Percentiles rank a stretch among this genome's conserved stretches.
phyloP scores from a whole-genome alignment of 1,140 invertebrate genomes.

The Lordiphosa mommai region DNA sequence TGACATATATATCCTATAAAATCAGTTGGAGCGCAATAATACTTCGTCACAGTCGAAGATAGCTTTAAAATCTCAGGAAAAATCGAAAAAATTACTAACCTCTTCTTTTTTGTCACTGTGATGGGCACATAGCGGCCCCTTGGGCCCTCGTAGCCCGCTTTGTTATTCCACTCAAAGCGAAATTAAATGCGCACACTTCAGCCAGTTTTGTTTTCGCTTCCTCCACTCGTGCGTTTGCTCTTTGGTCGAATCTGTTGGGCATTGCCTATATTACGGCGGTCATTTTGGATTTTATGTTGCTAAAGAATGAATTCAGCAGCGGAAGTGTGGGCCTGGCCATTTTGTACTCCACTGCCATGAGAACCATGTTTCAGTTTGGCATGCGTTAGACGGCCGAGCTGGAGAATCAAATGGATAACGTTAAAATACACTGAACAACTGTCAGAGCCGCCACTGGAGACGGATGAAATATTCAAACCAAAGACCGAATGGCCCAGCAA shows the following conservation, averaged over 20 bases:
- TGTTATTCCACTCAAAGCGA: no score
- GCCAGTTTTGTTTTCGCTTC: constrained; percentile 87
- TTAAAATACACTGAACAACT: constrained; percentile 87
- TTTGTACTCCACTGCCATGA: constrained; percentile 88
- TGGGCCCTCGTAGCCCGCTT: no score
- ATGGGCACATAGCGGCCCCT: no score
- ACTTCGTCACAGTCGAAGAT: no score
- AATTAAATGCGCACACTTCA: constrained; percentile 87
- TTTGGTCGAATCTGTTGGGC: constrained; percentile 85
- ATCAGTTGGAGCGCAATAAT: no score
- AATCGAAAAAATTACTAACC: no score
- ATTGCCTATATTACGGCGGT: constrained; percentile 83
- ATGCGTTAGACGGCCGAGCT: constrained; percentile 92
- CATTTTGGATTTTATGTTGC: constrained; percentile 82
- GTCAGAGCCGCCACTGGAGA: constrained; percentile 82
- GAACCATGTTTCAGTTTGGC: constrained; percentile 91
- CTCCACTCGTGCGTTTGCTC: constrained; percentile 83
- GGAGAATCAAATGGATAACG: constrained; percentile 88
- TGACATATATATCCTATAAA: no score
- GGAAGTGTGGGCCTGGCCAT: constrained; percentile 91
- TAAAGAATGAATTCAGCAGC: constrained; percentile 81
- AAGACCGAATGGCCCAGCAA: constrained; percentile 86
- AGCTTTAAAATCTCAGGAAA: no score
- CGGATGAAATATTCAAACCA: constrained; percentile 80
- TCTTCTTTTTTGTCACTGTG: no score